Conservation (phyloP, 1,140 invertebrate species). For the Megathymus violae region DNA sequence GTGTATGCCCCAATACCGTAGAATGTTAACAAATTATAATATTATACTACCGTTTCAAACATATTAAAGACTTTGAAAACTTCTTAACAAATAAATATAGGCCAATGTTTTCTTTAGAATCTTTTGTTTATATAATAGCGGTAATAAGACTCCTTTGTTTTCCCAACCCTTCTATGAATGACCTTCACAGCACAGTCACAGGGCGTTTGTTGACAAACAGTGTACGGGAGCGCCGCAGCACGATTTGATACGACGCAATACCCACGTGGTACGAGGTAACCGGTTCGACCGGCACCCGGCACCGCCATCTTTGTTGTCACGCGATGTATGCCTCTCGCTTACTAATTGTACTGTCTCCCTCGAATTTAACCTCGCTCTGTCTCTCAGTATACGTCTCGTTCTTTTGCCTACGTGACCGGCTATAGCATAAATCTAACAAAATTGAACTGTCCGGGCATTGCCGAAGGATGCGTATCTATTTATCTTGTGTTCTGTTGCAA, state of each 20-base stretch:
- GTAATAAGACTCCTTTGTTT: slow-evolving; percentile 65
- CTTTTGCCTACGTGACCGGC: slow-evolving; percentile 75
- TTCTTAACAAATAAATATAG: too few relatives aligned
- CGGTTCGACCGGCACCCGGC: slow-evolving; percentile 78
- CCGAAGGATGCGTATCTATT: slow-evolving; percentile 24
- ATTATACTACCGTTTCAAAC: too few relatives aligned
- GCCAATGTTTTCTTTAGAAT: slow-evolving; percentile 12
- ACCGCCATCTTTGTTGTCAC: slow-evolving; percentile 82
- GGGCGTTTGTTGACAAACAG: slow-evolving; percentile 82
- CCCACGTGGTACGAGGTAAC: slow-evolving; percentile 74
- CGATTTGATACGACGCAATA: slow-evolving; percentile 60
- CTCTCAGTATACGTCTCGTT: slow-evolving; percentile 53
- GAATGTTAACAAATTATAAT: too few relatives aligned
- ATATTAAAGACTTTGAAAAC: too few relatives aligned
- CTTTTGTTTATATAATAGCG: slow-evolving; percentile 35
- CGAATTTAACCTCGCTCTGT: slow-evolving; percentile 43
- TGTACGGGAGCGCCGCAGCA: slow-evolving; percentile 55
- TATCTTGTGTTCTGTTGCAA: slow-evolving; percentile 32
- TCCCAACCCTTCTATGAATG: slow-evolving; percentile 64
- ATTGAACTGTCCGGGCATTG: slow-evolving; percentile 31
- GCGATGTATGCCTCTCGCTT: slow-evolving; percentile 64
- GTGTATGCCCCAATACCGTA: too few relatives aligned
- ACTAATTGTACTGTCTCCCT: slow-evolving; percentile 40
- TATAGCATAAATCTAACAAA: slow-evolving; percentile 69
- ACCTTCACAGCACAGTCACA: slow-evolving; percentile 80